phyloP scores from a whole-genome alignment of 2,888 invertebrate genomes.

The Lumbricus terrestris region DNA sequence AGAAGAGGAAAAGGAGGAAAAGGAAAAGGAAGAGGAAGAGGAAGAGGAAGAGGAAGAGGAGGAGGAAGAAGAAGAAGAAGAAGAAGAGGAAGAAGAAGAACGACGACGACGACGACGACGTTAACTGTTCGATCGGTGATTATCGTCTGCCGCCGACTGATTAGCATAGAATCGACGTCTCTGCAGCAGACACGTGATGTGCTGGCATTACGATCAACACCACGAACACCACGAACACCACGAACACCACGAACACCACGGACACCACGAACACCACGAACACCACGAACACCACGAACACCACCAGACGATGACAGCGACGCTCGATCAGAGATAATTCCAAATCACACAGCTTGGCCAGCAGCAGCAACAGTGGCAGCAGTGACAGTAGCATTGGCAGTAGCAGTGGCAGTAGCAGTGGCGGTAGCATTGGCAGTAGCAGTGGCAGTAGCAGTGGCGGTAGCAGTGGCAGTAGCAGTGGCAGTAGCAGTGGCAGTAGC shows the following conservation, averaged over 20 bases:
- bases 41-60: too few relatives aligned
- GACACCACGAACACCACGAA: not conserved
- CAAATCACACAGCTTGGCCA: not conserved
- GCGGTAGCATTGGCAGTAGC: too few relatives aligned
- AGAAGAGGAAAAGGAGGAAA: not conserved
- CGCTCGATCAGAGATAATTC: not conserved
- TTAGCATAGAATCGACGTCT: not conserved
- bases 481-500: too few relatives aligned
- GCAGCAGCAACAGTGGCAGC: not conserved
- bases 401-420: not conserved
- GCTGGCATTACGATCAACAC: not conserved
- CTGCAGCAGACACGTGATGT: too few relatives aligned
- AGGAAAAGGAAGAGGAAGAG: too few relatives aligned
- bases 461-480: not conserved
- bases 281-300: not conserved
- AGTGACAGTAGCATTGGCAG: too few relatives aligned
- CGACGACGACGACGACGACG: not conserved
- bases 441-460: not conserved
- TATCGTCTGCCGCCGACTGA: not conserved
- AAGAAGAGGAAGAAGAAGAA: too few relatives aligned
- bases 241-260: not conserved
- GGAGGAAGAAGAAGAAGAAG: too few relatives aligned
- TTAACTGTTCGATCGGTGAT: conserved; percentile 3
- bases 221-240: not conserved
- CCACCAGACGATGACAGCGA: not conserved